These are phyloP conservation scores for Bubo blakistoni DNA, from an alignment of 2,113 vertebrate genomes.

Conservation along the genomic window DNA sequence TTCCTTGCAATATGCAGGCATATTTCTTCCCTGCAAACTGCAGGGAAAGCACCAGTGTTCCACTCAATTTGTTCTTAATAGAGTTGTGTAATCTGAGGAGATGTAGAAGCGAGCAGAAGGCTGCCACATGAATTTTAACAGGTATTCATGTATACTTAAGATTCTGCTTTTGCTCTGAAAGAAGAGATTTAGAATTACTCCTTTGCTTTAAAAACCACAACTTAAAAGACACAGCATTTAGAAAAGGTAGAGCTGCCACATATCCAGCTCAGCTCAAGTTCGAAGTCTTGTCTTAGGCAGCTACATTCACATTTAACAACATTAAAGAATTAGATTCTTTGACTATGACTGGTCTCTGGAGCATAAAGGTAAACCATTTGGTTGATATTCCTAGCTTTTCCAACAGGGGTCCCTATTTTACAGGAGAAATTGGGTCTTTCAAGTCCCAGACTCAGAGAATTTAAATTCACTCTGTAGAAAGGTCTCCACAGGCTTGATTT, in stretches of 20 bases:
- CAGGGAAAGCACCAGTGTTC: not conserved
- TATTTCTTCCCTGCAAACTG: not conserved
- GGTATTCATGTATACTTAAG: not conserved
- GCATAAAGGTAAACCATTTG: not conserved
- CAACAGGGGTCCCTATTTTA: constrained; percentile 16
- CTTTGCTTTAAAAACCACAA: not conserved
- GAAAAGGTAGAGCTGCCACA: not conserved
- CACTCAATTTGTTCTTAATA: not conserved
- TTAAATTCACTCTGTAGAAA: not conserved
- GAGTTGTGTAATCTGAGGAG: not conserved
- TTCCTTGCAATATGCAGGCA: not conserved
- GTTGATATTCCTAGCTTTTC: not conserved
- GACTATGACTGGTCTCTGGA: not conserved
- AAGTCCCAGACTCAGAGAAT: not conserved
- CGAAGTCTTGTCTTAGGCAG: not conserved
- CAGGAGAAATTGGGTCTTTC: not conserved
- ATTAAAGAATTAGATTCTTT: not conserved
- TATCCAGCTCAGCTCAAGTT: not conserved
- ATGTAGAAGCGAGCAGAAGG: not conserved
- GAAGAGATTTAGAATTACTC: not conserved
- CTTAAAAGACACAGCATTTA: not conserved
- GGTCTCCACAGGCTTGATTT: not conserved
- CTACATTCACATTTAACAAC: not conserved
- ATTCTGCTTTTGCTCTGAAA: not conserved
- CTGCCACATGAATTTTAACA: not conserved